Base-by-base conservation (phyloP, 2,113 vertebrate genomes). In the Ailuropoda melanoleuca region DNA sequence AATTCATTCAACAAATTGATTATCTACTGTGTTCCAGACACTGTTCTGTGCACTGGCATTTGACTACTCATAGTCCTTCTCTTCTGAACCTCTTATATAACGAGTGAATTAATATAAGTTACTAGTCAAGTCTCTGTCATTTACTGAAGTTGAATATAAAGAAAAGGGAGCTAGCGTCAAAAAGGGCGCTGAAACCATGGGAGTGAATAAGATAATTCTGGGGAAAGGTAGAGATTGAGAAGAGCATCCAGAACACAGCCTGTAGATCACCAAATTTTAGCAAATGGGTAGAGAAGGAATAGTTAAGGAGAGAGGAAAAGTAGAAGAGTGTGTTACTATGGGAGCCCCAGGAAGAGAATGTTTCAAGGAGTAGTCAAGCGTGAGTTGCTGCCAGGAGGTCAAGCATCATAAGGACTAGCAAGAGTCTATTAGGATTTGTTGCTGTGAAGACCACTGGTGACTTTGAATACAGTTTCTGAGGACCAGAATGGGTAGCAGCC, bases 1-100 rank as follows among this genome's bases (percentile, higher is more conserved):
- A 95, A 85, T 96, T 95, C 17, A 78, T 95, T 92, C 97, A 75
- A 58, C 26, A 95, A 96, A 98, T 92, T 72, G 46, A 72, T 4
- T 15, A 93, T 82, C 50, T 96, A 0, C 24, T 93, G 19, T 96
- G 58, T 88, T 90, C 46, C 26, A 93, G 72, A 84, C 18, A 90
- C 34, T 86, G 17, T 93, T 97, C 13, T 88, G 3, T 75, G 19
- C 94, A 39, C 21, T 90, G 8, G 8, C 14, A 9, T 94, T 96
- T 64, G 46, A 96, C 26, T 93, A 72, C 18, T 90, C 14, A 9
- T 58, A 80, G 31, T 89, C 68, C 14, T 1, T 80, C 50, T 93
- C 12, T 29, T 95, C 29, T 87, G 26, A 92, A 74, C 39, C 37
- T 92, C 29, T 93, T 96, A 46, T 13, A 56, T 86, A 58, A 81